These are phyloP conservation scores for Amphipyra berbera DNA, from an alignment of 2,888 invertebrate genomes.

Conservation along the genomic window DNA sequence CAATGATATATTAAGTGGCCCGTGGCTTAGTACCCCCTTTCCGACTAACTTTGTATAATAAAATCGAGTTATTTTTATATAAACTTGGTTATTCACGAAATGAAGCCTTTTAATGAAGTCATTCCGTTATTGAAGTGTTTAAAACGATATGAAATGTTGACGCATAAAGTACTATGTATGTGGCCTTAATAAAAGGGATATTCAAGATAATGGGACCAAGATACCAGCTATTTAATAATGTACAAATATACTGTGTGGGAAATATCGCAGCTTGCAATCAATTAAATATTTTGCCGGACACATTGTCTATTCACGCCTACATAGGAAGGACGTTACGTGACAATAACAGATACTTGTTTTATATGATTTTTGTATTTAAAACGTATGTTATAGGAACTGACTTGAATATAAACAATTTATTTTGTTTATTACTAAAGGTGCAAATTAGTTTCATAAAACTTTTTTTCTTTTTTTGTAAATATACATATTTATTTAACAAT, in stretches of 20 bases:
- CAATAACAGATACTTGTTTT: conserved; percentile 1
- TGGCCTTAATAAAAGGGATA: conserved; percentile 11
- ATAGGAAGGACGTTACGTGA: not conserved
- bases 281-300: not conserved
- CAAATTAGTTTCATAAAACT: too few relatives aligned
- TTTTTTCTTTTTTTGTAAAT: too few relatives aligned
- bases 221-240: conserved; percentile 12
- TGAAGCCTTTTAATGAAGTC: conserved; percentile 18
- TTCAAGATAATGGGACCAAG: conserved; percentile 38
- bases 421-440: conserved; percentile 3
- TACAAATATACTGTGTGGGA: conserved; percentile 9
- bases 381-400: not conserved
- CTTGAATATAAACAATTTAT: conserved; percentile 8
- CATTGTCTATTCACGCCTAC: conserved; percentile 2
- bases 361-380: not conserved
- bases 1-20: too few relatives aligned
- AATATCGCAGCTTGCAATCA: conserved; percentile 15
- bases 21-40: too few relatives aligned
- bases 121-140: conserved; percentile 33
- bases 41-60: not conserved
- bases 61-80: not conserved
- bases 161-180: not conserved
- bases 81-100: conserved; percentile 1
- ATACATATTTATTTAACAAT: too few relatives aligned
- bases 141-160: conserved; percentile 5